Base-by-base conservation (phyloP, 2,113 vertebrate species). In the Hystrix cristata region DNA sequence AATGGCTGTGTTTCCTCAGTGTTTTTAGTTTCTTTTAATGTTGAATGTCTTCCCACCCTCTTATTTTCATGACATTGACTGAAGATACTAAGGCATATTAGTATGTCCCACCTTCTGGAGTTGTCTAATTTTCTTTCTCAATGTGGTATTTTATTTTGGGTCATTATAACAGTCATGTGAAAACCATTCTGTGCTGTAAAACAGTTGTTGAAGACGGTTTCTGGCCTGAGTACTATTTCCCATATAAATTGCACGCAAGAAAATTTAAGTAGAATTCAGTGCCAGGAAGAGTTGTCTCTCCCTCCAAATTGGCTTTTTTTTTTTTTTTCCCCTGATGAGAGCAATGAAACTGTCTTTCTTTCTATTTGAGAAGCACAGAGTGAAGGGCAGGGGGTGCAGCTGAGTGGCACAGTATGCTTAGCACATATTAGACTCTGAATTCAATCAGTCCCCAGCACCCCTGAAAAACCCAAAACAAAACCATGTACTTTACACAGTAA, bases 141-240 rank as follows among this genome's bases (percentile, higher is more conserved):
- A 67, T 59, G 31, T 65, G 27, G 31, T 85, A 34, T 82, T 91
- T 82, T 78, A 88, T 78, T 83, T 87, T 64, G 65, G 48, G 51
- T 82, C n/a, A 43, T 65, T 81, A 67, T 53, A 76, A 71, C 4
- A 69, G 5, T 60, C 34, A 82, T 16, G 55, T 7, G 51, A 51
- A 86, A 95, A 87, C 25, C 5, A 91, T 55, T 82, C 62, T 90
- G 86, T 60, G 29, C 23, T 92, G 23, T 76, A 27, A 94, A 74
- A 79, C 1, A 55, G 27, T 38, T 76, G 23, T 51, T 74, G 38
- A 85, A n/a, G 31, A 72, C 53, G 74, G 79, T 43, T 60, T 29
- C 83, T 76, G 38, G 86, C n/a, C 18, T 46, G 59, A 82, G 29
- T 83, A 34, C 55, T 87, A 29, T 83, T 91, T 18, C 34, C 72